phyloP scores from a whole-genome alignment of 2,888 invertebrate genomes.

The Ophioninae sp. region DNA sequence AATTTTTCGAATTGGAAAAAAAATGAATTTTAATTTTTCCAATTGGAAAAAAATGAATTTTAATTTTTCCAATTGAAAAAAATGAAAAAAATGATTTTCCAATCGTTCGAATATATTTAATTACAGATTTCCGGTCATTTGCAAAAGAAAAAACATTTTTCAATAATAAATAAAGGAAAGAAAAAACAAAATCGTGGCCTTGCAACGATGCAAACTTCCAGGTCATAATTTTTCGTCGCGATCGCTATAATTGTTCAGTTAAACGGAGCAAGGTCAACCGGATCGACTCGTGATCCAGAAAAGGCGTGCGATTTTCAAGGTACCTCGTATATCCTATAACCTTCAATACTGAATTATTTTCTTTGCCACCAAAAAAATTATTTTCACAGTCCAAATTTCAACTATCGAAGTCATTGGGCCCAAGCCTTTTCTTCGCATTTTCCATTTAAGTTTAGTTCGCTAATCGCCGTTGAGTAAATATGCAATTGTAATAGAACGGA shows the following conservation, averaged over 20 bases:
- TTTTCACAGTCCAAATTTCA: background rate
- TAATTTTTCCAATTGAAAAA: background rate
- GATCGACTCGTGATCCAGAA: too few relatives aligned
- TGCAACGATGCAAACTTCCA: too few relatives aligned
- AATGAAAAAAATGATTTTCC: too few relatives aligned
- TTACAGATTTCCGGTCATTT: too few relatives aligned
- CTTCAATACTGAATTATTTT: background rate
- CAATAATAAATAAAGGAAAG: too few relatives aligned
- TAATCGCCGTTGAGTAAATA: constrained; percentile 26
- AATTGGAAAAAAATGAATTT: background rate
- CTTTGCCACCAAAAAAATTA: background rate
- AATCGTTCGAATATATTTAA: too few relatives aligned
- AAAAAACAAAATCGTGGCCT: too few relatives aligned
- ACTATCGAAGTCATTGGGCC: background rate
- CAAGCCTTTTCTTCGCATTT: constrained; percentile 13
- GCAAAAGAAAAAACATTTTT: too few relatives aligned
- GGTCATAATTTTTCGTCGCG: too few relatives aligned
- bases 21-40: background rate
- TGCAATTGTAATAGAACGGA: constrained; percentile 3
- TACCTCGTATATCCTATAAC: background rate
- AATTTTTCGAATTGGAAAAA: background rate
- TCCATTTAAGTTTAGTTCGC: constrained; percentile 30
- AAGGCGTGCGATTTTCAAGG: too few relatives aligned
- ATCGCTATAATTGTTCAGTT: too few relatives aligned
- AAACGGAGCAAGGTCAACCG: too few relatives aligned